Percentiles rank a stretch among this genome's conserved stretches.
Evolutionary conservation across 1,140 invertebrate genomes (phyloP).

Genomic region (Alviniconcha marisindica): DNA sequence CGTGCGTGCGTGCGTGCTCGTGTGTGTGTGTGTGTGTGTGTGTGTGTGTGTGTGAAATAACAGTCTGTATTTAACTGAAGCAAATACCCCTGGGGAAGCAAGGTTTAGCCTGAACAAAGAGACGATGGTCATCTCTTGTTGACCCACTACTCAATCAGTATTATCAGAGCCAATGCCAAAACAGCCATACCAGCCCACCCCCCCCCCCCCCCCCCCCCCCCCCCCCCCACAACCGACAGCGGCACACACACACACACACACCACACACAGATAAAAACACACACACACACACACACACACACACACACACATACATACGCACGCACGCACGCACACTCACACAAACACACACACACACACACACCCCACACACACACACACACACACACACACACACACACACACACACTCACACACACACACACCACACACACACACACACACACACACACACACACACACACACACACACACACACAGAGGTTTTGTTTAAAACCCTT

Average conservation of each 20-base stretch:
- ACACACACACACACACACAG: slow-evolving; percentile 3
- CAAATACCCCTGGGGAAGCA: too few species aligned
- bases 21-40: slow-evolving; percentile 18
- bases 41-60: neutral
- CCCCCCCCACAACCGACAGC: neutral
- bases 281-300: neutral
- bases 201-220: neutral
- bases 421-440: slow-evolving; percentile 9
- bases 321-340: neutral
- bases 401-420: slow-evolving; percentile 21
- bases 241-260: too few species aligned
- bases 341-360: slow-evolving; percentile 3
- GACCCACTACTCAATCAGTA: too few species aligned
- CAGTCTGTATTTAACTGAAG: too few species aligned
- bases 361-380: too few species aligned
- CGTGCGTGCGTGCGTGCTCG: neutral
- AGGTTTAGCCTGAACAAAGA: too few species aligned
- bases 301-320: neutral
- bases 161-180: too few species aligned
- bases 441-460: slow-evolving; percentile 3
- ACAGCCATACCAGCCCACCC: neutral
- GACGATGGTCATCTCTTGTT: too few species aligned
- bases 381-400: slow-evolving; percentile 15
- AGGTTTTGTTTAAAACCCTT: too few species aligned
- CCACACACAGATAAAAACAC: neutral